Base-by-base conservation (phyloP, 1,140 invertebrate genomes). In the Neodiprion virginianus region DNA sequence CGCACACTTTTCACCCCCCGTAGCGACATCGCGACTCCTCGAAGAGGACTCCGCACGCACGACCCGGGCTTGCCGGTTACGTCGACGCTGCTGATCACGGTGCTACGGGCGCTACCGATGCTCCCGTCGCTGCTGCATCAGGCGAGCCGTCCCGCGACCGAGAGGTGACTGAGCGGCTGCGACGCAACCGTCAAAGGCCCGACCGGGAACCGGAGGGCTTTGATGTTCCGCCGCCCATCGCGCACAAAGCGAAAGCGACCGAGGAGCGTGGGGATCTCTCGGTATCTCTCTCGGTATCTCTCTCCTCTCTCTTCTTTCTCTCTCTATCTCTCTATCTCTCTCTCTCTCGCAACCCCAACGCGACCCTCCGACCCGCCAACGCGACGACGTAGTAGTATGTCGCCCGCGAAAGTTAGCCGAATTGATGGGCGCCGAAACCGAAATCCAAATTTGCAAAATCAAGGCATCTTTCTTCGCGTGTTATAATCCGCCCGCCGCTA, bases 141-240 rank as follows among this genome's bases (percentile, higher is more conserved):
- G 77, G 79, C 83, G 81, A 77, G 79, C 80, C 80, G 82, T 80
- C 81, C 80, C 84, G 81, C 85, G 85, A 86, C 83, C 84, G 85
- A 86, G 83, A 83, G 85, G 86, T 86, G 85, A 86, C 85, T 88
- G 85, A 88, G 81, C 82, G 83, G 82, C 82, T 81, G 82, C 85
- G 83, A 87, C 83, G 83, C 85, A 84, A 77, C 83, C 85, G 83
- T 87, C 86, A 87, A 88, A 87, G 85, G 85, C 86, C 82, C 82
- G 82, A 84, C 83, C 83, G 85, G 82, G 80, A 85, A 85, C 85
- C 84, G 82, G 82, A 85, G 84, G 82, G 86, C 86, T 88, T 88
- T 87, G 86, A 88, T 87, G 85, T 88, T 84, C 83, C 85, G 83
- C 83, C 83, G 83, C 82, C 85, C 84, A 85, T 80, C 82, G 86